These are phyloP conservation scores for Ochlodes sylvanus DNA, from an alignment of 2,888 invertebrate species.

Conservation along the genomic window DNA sequence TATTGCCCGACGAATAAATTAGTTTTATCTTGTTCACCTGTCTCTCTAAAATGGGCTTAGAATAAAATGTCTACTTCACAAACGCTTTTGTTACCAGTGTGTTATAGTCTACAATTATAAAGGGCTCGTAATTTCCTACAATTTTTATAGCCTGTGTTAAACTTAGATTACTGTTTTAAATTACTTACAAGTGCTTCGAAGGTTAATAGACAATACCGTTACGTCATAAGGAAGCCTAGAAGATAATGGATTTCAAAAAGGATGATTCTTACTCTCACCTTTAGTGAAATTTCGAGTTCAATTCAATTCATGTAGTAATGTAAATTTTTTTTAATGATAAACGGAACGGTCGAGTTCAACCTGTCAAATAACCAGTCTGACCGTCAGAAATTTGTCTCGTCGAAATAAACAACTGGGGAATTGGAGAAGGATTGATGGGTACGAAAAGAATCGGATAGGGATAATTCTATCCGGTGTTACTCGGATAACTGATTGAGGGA, in stretches of 20 bases:
- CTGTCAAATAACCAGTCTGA: too few relatives aligned
- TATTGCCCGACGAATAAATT: too few relatives aligned
- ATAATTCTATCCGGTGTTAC: too few relatives aligned
- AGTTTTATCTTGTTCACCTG: too few relatives aligned
- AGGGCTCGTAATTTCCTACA: neutral
- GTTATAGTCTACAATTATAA: neutral
- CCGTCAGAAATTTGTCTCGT: too few relatives aligned
- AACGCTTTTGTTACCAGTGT: neutral
- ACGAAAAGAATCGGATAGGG: too few relatives aligned
- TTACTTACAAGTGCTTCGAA: neutral
- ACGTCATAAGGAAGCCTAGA: constrained; percentile 1
- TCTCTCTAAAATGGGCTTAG: neutral
- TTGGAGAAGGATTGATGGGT: too few relatives aligned
- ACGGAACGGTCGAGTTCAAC: too few relatives aligned
- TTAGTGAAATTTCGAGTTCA: neutral
- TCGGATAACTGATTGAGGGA: too few relatives aligned
- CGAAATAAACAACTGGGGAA: too few relatives aligned
- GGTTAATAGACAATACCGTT: constrained; percentile 11
- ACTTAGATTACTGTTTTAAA: neutral
- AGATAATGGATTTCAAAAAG: neutral
- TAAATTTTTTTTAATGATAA: too few relatives aligned
- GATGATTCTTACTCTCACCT: neutral
- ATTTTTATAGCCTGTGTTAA: constrained; percentile 1
- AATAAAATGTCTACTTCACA: neutral
- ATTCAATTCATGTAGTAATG: too few relatives aligned